Percentiles rank a stretch among this genome's conserved stretches.
These are phyloP conservation scores for Drosophila albomicans DNA, from an alignment of 1,140 invertebrate genomes.

Conservation along the genomic window DNA sequence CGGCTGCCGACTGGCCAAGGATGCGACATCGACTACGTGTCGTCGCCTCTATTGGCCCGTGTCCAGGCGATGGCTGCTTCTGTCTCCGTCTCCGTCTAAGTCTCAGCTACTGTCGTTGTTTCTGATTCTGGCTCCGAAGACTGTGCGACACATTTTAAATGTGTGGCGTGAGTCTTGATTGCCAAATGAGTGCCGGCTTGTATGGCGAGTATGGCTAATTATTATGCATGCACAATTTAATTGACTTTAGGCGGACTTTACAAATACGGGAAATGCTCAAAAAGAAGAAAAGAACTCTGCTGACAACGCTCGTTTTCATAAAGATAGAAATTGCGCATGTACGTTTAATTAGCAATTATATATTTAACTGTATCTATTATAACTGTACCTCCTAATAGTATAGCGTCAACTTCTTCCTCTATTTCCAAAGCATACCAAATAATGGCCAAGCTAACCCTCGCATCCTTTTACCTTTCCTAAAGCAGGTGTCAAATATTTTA, in stretches of 20 bases:
- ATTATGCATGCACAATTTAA: constrained; percentile 23
- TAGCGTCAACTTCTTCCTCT: too few relatives aligned
- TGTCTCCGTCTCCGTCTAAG: constrained; percentile 19
- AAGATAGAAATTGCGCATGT: too few relatives aligned
- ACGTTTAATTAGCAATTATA: too few relatives aligned
- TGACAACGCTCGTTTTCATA: too few relatives aligned
- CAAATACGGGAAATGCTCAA: not conserved
- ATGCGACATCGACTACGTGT: not conserved
- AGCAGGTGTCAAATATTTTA: constrained; percentile 9
- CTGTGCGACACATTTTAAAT: constrained; percentile 21
- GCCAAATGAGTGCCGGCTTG: constrained; percentile 28
- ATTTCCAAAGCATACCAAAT: too few relatives aligned
- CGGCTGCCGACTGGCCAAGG: constrained; percentile 17
- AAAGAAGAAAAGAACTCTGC: not conserved
- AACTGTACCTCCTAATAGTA: too few relatives aligned
- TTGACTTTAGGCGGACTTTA: constrained; percentile 26
- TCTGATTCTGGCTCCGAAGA: constrained; percentile 21
- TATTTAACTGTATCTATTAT: too few relatives aligned
- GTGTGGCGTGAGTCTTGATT: constrained; percentile 65
- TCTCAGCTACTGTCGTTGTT: not conserved
- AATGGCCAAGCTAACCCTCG: too few relatives aligned
- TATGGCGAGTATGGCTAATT: constrained; percentile 44
- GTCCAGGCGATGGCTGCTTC: constrained; percentile 6
- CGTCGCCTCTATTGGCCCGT: constrained; percentile 33
- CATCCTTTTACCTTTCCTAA: not conserved